Evolutionary conservation across 2,113 vertebrate genomes (phyloP).

Genomic region (Chionodraco myersi): DNA sequence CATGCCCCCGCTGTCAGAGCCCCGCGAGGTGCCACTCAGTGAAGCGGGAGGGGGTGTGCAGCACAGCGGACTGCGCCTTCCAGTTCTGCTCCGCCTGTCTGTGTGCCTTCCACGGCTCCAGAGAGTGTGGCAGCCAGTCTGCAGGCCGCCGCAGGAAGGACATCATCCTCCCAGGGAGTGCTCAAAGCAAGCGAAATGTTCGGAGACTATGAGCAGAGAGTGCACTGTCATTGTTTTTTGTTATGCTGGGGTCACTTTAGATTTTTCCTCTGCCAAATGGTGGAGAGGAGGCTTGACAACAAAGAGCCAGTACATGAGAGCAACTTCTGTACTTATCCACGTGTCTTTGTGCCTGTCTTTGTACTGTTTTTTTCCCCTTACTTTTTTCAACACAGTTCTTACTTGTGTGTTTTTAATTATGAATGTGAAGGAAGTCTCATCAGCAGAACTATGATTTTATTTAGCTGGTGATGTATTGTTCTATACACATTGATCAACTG

Average conservation of each 20-base stretch:
- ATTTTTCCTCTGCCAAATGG: neutral
- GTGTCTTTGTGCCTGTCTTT: constrained; percentile 49
- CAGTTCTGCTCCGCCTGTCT: constrained; percentile 92
- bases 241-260: neutral
- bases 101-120: constrained; percentile 91
- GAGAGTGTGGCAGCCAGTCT: constrained; percentile 87
- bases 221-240: neutral
- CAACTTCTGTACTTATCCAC: constrained; percentile 31
- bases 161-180: constrained; percentile 89
- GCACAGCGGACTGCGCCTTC: constrained; percentile 88
- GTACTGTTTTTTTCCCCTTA: constrained; percentile 22
- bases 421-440: constrained; percentile 42
- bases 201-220: constrained; percentile 86
- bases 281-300: neutral
- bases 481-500: constrained; percentile 23
- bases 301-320: constrained; percentile 9
- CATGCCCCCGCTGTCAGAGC: constrained; percentile 92
- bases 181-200: constrained; percentile 92
- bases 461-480: constrained; percentile 43
- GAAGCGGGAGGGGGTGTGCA: constrained; percentile 91
- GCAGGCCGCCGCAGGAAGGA: constrained; percentile 85
- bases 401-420: constrained; percentile 71
- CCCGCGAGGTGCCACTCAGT: constrained; percentile 92
- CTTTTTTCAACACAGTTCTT: constrained; percentile 27
- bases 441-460: constrained; percentile 20